These are phyloP conservation scores for Dysmachus trigonus DNA, from an alignment of 2,888 invertebrate genomes.

Conservation along the genomic window DNA sequence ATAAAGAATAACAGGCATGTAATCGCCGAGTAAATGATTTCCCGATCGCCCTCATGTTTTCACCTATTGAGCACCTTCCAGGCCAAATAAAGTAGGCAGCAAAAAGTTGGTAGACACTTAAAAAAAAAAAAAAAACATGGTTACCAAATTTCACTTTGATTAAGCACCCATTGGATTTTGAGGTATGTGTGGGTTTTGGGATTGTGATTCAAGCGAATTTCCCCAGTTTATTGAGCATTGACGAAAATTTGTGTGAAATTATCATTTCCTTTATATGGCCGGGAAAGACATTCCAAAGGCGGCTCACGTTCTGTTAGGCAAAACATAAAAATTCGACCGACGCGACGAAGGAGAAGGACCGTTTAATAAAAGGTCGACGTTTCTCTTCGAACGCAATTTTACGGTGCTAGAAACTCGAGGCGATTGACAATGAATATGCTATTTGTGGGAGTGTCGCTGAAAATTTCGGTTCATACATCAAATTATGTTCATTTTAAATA, in stretches of 20 bases:
- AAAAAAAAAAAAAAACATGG: not conserved
- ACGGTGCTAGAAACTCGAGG: not conserved
- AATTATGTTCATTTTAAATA: not conserved
- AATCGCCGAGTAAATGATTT: constrained; percentile 7
- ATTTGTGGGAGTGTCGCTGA: not conserved
- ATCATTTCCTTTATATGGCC: not conserved
- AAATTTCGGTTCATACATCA: not conserved
- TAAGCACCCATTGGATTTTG: not conserved
- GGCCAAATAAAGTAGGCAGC: not conserved
- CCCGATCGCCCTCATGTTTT: not conserved
- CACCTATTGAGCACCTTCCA: not conserved
- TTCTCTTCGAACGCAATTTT: not conserved
- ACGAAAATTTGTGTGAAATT: not conserved
- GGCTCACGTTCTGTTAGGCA: not conserved
- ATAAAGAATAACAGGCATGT: not conserved
- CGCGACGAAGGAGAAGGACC: not conserved
- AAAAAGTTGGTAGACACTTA: not conserved
- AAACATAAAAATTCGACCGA: not conserved
- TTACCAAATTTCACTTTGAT: not conserved
- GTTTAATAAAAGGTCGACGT: not conserved
- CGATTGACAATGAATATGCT: not conserved
- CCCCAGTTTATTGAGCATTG: not conserved
- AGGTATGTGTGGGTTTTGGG: not conserved
- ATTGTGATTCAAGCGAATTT: not conserved
- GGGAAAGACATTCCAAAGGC: not conserved